Evolutionary conservation across 2,888 invertebrate genomes (phyloP).

Genomic region (Caenorhabditis japonica): DNA sequence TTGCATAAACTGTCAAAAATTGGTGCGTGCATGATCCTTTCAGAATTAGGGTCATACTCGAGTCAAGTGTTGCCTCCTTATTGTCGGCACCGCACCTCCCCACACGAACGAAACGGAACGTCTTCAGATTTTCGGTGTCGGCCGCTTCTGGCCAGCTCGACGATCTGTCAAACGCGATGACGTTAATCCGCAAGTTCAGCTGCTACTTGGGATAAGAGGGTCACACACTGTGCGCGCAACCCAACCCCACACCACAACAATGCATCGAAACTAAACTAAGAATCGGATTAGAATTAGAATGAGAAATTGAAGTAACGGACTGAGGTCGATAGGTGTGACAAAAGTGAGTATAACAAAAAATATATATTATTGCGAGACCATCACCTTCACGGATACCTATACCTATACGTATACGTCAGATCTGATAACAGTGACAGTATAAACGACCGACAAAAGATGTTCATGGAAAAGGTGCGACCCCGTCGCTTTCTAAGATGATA

Average conservation of each 20-base stretch:
- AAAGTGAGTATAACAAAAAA: too few species aligned
- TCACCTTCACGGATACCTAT: conserved; percentile 22
- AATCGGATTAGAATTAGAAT: conserved; percentile 1
- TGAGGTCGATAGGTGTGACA: too few species aligned
- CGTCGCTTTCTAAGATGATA: too few species aligned
- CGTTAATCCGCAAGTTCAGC: conserved; percentile 42
- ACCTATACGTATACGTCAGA: not conserved
- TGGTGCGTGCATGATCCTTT: not conserved
- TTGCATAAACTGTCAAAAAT: too few species aligned
- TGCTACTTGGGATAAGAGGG: conserved; percentile 14
- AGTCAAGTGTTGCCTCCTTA: conserved; percentile 5
- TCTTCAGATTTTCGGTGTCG: conserved; percentile 10
- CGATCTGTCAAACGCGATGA: conserved; percentile 40
- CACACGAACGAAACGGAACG: too few species aligned
- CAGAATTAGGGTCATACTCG: conserved; percentile 1
- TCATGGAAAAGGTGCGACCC: conserved; percentile 34
- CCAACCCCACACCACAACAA: too few species aligned
- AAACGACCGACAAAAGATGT: conserved; percentile 6
- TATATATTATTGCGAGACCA: conserved; percentile 39
- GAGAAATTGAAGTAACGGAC: conserved; percentile 5
- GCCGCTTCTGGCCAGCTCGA: not conserved
- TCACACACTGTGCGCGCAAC: too few species aligned
- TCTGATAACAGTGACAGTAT: not conserved
- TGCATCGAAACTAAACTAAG: not conserved
- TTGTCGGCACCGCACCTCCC: too few species aligned